phyloP scores from a whole-genome alignment of 2,888 invertebrate genomes.

The Athripsodes cinereus region DNA sequence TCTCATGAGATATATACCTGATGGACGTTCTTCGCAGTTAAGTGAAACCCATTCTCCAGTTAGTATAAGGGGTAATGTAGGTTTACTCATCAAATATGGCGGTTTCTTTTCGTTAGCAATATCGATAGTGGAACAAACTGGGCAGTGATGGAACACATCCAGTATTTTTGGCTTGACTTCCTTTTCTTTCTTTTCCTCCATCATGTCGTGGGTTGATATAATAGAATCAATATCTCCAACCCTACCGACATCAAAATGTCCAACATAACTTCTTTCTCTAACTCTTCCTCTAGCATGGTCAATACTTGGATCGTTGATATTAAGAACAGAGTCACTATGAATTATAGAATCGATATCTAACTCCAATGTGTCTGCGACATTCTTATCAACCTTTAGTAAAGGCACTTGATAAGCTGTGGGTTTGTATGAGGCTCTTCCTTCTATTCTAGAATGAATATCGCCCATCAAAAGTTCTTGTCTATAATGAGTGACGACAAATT shows the following conservation, averaged over 20 bases:
- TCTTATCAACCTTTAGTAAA: constrained; percentile 34
- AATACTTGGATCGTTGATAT: constrained; percentile 18
- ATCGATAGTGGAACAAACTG: constrained; percentile 32
- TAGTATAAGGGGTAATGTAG: constrained; percentile 40
- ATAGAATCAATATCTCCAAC: constrained; percentile 24
- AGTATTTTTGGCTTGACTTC: constrained; percentile 8
- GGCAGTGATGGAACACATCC: constrained; percentile 29
- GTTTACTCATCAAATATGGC: constrained; percentile 42
- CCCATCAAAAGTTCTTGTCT: constrained; percentile 47
- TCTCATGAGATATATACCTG: constrained; percentile 49
- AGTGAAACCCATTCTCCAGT: constrained; percentile 52
- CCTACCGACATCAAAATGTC: constrained; percentile 25
- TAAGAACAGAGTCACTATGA: constrained; percentile 22
- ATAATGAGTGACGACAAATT: constrained; percentile 33
- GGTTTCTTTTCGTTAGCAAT: constrained; percentile 41
- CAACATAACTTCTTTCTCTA: constrained; percentile 22
- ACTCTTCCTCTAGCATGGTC: constrained; percentile 14
- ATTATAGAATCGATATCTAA: constrained; percentile 22
- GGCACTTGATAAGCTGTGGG: constrained; percentile 53
- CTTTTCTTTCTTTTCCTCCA: constrained; percentile 15
- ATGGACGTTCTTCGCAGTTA: constrained; percentile 50
- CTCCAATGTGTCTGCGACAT: constrained; percentile 19
- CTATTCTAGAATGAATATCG: constrained; percentile 43
- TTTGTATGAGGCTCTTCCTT: constrained; percentile 39
- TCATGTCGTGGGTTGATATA: constrained; percentile 14